A percentile compares a stretch with the other conserved stretches of the same genome.
phyloP scores from a whole-genome alignment of 2,113 vertebrate genomes.

The Takifugu bimaculatus region DNA sequence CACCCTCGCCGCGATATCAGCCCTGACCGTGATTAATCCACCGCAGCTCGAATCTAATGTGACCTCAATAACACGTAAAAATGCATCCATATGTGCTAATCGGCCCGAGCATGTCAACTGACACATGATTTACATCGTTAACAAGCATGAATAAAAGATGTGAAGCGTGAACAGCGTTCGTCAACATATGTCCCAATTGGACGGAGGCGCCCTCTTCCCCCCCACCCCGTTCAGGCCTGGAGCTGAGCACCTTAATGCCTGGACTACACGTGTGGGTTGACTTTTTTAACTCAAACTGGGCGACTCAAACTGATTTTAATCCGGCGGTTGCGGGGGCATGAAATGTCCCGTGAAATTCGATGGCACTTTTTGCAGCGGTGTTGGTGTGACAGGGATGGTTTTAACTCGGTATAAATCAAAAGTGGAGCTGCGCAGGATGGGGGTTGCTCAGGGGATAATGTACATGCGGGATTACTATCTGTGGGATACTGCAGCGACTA shows the following conservation, averaged over 20 bases:
- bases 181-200: slow-evolving; percentile 54
- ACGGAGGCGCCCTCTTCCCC: slow-evolving; percentile 2
- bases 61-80: slow-evolving; percentile 66
- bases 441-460: slow-evolving; percentile 5
- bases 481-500: slow-evolving; percentile 19
- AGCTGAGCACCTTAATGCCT: background rate
- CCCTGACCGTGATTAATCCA: slow-evolving; percentile 7
- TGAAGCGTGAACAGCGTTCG: slow-evolving; percentile 55
- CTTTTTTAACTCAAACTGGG: background rate
- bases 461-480: slow-evolving; percentile 32
- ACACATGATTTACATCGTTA: slow-evolving; percentile 64
- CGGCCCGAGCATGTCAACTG: slow-evolving; percentile 60
- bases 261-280: background rate
- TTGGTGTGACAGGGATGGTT: slow-evolving; percentile 9
- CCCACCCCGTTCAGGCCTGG: slow-evolving; percentile 2
- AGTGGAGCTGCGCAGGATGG: slow-evolving; percentile 7
- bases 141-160: slow-evolving; percentile 60
- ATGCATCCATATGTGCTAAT: slow-evolving; percentile 61
- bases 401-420: slow-evolving; percentile 25
- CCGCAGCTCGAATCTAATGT: slow-evolving; percentile 24
- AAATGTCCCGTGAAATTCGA: slow-evolving; percentile 14
- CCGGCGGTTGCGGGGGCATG: background rate
- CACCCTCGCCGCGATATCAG: background rate
- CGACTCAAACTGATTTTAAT: background rate
- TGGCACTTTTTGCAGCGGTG: background rate